Conservation (phyloP, 2,888 invertebrate genomes). For the Keiferia lycopersicella region DNA sequence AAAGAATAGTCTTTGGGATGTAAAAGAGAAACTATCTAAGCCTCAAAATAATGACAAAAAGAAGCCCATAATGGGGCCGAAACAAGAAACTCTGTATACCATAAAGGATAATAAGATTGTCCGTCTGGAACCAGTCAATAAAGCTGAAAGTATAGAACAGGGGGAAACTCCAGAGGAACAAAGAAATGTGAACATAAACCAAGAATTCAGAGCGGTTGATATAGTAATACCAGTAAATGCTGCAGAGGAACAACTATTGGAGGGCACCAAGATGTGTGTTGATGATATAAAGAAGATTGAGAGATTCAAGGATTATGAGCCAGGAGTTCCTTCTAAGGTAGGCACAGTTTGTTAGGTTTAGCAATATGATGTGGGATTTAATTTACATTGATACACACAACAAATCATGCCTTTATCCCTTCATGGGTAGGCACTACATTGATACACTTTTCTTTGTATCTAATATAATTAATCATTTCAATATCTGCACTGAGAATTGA, state of each 20-base stretch:
- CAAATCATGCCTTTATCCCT: too few relatives aligned
- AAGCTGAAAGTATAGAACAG: slow-evolving; percentile 27
- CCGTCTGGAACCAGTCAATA: slow-evolving; percentile 50
- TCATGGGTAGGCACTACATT: too few relatives aligned
- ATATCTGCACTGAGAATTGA: too few relatives aligned
- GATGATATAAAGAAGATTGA: slow-evolving; percentile 79
- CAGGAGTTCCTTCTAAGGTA: slow-evolving; percentile 78
- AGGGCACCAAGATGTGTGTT: slow-evolving; percentile 72
- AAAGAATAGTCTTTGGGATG: slow-evolving; percentile 71
- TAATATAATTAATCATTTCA: too few relatives aligned
- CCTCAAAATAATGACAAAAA: slow-evolving; percentile 29
- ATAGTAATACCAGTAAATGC: slow-evolving; percentile 62
- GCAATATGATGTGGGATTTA: too few relatives aligned
- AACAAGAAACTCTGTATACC: slow-evolving; percentile 71
- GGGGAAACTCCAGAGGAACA: too few relatives aligned
- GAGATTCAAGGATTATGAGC: slow-evolving; percentile 76
- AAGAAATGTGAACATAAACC: background rate
- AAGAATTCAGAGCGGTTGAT: slow-evolving; percentile 60
- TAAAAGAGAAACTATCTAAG: slow-evolving; percentile 50
- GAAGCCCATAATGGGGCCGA: slow-evolving; percentile 50
- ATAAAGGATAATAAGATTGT: slow-evolving; percentile 76
- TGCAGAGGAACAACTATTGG: slow-evolving; percentile 63
- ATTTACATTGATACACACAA: too few relatives aligned
- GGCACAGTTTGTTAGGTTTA: too few relatives aligned
- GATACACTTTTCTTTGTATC: too few relatives aligned